These are phyloP conservation scores for Eretmocerus hayati DNA, from an alignment of 2,888 invertebrate species.

Conservation along the genomic window DNA sequence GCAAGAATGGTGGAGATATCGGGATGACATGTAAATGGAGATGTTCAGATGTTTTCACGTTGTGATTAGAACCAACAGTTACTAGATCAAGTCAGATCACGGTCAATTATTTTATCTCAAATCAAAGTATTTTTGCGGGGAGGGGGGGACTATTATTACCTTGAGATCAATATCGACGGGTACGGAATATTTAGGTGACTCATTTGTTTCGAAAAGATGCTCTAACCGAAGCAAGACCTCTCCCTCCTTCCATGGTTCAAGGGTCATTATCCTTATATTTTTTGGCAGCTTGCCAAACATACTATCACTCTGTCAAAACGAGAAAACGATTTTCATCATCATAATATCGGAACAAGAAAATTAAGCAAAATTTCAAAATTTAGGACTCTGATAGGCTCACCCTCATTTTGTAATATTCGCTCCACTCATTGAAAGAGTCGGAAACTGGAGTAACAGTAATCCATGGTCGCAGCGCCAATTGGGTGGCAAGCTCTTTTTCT, in stretches of 20 bases:
- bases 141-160: slow-evolving; percentile 11
- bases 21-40: background rate
- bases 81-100: no score
- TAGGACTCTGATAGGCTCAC: no score
- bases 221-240: slow-evolving; percentile 69
- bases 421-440: slow-evolving; percentile 52
- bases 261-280: slow-evolving; percentile 68
- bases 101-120: no score
- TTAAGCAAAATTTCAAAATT: no score
- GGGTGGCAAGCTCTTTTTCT: slow-evolving; percentile 45
- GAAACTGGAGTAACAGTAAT: slow-evolving; percentile 55
- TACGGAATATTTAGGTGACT: slow-evolving; percentile 52
- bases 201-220: slow-evolving; percentile 63
- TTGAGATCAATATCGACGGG: slow-evolving; percentile 36
- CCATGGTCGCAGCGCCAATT: slow-evolving; percentile 56
- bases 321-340: no score
- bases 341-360: background rate
- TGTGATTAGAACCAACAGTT: no score
- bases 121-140: no score
- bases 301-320: slow-evolving; percentile 24
- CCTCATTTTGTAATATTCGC: slow-evolving; percentile 43
- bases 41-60: background rate
- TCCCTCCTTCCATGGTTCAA: slow-evolving; percentile 67
- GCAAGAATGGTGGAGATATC: no score
- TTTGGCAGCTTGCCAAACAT: slow-evolving; percentile 51